Percentiles rank a stretch among this genome's conserved stretches.
phyloP scores from a whole-genome alignment of 2,797 vertebrate species.

The Arnoldichthys spilopterus region DNA sequence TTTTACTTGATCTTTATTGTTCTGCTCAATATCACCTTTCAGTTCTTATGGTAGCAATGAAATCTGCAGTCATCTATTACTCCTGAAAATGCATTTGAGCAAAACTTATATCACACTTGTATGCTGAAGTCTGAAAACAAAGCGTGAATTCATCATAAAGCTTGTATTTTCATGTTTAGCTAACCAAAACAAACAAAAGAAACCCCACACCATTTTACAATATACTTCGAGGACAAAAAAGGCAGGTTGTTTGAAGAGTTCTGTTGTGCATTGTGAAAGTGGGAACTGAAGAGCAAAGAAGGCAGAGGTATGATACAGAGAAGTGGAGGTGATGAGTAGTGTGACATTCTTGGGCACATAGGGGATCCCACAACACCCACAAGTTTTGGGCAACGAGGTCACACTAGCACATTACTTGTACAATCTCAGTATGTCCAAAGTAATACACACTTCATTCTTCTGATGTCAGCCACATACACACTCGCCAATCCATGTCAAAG shows the following conservation, averaged over 20 bases:
- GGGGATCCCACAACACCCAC: slow-evolving; percentile 60
- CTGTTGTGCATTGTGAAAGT: slow-evolving; percentile 56
- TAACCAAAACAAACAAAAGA: slow-evolving; percentile 71
- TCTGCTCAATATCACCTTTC: slow-evolving; percentile 74
- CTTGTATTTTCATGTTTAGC: slow-evolving; percentile 50
- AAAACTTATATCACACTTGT: slow-evolving; percentile 85
- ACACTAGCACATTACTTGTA: slow-evolving; percentile 49
- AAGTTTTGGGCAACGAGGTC: slow-evolving; percentile 73
- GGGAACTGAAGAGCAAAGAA: slow-evolving; percentile 28
- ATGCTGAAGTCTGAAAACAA: slow-evolving; percentile 80
- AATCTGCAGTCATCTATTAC: slow-evolving; percentile 75
- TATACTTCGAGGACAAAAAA: slow-evolving; percentile 79
- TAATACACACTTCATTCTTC: slow-evolving; percentile 31
- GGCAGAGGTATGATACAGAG: slow-evolving; percentile 44
- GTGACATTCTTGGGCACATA: slow-evolving; percentile 62
- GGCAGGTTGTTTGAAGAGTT: slow-evolving; percentile 76
- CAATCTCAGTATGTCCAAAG: slow-evolving; percentile 41
- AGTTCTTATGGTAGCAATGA: slow-evolving; percentile 33
- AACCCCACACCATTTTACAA: slow-evolving; percentile 83
- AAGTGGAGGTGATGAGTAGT: slow-evolving; percentile 65
- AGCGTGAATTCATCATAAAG: slow-evolving; percentile 72
- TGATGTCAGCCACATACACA: slow-evolving; percentile 64
- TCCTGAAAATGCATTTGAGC: slow-evolving; percentile 84
- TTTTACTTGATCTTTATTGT: slow-evolving; percentile 88
- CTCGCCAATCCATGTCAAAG: slow-evolving; percentile 33